Conservation (phyloP, 2,113 vertebrate species). For the Ursus arctos region DNA sequence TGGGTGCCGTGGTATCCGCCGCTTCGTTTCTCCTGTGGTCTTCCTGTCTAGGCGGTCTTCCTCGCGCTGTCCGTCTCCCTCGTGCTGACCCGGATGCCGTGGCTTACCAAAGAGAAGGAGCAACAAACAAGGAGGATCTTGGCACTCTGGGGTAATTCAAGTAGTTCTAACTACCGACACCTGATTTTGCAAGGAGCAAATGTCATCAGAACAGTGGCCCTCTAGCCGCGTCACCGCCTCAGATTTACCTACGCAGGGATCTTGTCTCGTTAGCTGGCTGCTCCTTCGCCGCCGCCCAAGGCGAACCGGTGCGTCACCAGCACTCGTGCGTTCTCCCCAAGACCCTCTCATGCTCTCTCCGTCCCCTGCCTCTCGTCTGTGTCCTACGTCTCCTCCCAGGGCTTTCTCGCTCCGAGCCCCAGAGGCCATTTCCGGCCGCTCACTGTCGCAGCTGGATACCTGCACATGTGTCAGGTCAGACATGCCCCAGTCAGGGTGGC, state of each 20-base stretch:
- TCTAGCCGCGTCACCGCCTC: background rate
- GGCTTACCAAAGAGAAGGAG: conserved; percentile 64
- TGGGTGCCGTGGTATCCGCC: background rate
- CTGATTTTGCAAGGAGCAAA: background rate
- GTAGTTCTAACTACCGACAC: background rate
- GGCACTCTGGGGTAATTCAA: conserved; percentile 68
- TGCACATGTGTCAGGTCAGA: background rate
- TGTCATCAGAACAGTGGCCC: background rate
- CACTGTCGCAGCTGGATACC: background rate
- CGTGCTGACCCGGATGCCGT: conserved; percentile 15
- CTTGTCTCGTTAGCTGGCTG: background rate
- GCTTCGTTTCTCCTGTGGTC: background rate
- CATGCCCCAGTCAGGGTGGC: background rate
- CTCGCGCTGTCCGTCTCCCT: conserved; percentile 56
- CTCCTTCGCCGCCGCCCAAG: background rate
- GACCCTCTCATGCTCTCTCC: background rate
- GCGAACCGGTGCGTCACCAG: background rate
- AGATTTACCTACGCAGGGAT: background rate
- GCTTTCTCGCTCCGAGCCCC: background rate
- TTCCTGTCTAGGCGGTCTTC: conserved; percentile 56
- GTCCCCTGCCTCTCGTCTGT: fast-evolving
- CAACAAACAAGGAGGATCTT: conserved; percentile 68
- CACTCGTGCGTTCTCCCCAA: background rate
- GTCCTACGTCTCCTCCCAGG: background rate
- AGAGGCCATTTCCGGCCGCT: background rate